Base-by-base conservation (phyloP, 1,140 invertebrate genomes). In the Eupristina koningsbergeri region DNA sequence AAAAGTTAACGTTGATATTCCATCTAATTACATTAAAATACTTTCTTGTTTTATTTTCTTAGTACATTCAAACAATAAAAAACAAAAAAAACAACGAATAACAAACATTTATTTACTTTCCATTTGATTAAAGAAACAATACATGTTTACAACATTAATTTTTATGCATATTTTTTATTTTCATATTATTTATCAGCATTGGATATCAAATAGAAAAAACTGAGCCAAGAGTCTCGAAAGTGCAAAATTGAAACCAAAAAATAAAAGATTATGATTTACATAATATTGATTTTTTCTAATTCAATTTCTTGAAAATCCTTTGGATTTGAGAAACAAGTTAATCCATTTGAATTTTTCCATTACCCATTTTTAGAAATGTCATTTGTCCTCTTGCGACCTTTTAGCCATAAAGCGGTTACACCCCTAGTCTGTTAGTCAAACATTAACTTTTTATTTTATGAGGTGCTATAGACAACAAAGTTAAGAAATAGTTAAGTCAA, bases 371-470 rank as follows among this genome's bases (percentile, higher is more conserved):
- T 41, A 73, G 13, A 73, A 73, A 73, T 45, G 41, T 73, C n/a
- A 71, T 34, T 47, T 73, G 69, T 45, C 26, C 2, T 53, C 26
- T 31, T 71, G 79, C 47, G 31, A 67, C 71, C 36, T 81, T 61
- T 39, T 22, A 31, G 45, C 19, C 61, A 77, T 83, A 83, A 77
- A 83, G 67, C 74, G 2, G 47, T 69, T 83, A 69, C 13, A 50
- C 31, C 22, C 61, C 67, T n/a, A 61, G 69, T 26, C 69, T 50
- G 41, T 77, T 41, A 29, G 67, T 47, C 29, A n/a, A 80, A 73
- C 73, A 73, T 78, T 78, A 73, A 79, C 26, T 83, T 83, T 78
- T 67, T 58, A 71, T 73, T 84, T 84, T 84, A 84, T 34, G 69
- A 80, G 77, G 77, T 84, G 67, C 77, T 26, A 74, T 84, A 75